Evolutionary conservation across 2,888 invertebrate genomes (phyloP).

Genomic region (Biston betularia): DNA sequence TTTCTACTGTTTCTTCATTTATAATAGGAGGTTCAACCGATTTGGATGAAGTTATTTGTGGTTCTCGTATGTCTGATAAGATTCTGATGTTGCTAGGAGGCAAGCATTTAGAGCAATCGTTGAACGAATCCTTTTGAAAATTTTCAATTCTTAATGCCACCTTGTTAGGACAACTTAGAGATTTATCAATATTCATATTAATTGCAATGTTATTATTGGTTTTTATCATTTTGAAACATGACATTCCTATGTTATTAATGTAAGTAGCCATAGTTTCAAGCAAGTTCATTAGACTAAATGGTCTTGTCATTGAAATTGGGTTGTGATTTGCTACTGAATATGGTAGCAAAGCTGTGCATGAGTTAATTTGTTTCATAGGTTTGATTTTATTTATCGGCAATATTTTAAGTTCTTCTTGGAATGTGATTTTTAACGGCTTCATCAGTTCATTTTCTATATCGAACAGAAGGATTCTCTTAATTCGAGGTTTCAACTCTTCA

Average conservation of each 20-base stretch:
- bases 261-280: constrained; percentile 37
- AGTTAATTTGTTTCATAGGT: constrained; percentile 14
- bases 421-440: background rate
- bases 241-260: constrained; percentile 6
- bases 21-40: background rate
- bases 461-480: constrained; percentile 31
- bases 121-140: constrained; percentile 5
- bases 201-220: constrained; percentile 24
- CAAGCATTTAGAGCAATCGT: background rate
- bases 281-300: constrained; percentile 34
- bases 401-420: background rate
- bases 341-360: constrained; percentile 51
- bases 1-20: background rate
- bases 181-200: constrained; percentile 26
- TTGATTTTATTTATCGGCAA: background rate
- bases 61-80: constrained; percentile 2
- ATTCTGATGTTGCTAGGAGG: background rate
- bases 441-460: constrained; percentile 11
- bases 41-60: background rate
- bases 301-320: constrained; percentile 25
- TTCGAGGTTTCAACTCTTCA: constrained; percentile 36
- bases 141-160: constrained; percentile 25
- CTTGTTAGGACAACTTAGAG: constrained; percentile 19
- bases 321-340: constrained; percentile 43
- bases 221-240: constrained; percentile 16